Conservation (phyloP, 2,888 invertebrate species). For the Drosophila macrospina region DNA sequence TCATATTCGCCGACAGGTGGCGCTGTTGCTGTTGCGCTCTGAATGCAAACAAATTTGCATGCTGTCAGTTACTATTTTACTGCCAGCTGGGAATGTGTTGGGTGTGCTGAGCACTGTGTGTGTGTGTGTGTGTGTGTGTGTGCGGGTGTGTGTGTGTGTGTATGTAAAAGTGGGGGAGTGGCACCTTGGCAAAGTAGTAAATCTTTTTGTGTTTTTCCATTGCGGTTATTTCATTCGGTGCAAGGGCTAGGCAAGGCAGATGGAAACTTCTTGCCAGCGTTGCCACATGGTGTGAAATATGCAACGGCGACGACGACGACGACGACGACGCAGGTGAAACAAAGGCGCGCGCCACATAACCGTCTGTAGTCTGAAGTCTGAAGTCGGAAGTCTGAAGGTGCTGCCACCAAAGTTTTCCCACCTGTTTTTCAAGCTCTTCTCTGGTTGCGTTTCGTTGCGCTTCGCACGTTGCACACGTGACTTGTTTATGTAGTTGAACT, state of each 20-base stretch:
- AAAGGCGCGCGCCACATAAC: constrained; percentile 71
- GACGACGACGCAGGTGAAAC: constrained; percentile 46
- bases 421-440: constrained; percentile 20
- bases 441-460: constrained; percentile 68
- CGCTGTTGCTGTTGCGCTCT: constrained; percentile 50
- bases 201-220: constrained; percentile 73
- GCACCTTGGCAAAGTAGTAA: constrained; percentile 65
- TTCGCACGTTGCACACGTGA: constrained; percentile 80
- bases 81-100: constrained; percentile 72
- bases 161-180: constrained; percentile 11
- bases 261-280: constrained; percentile 60
- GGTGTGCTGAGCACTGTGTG: constrained; percentile 16
- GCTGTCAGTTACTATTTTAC: constrained; percentile 81
- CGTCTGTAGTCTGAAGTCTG: constrained; percentile 2
- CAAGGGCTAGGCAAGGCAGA: not conserved
- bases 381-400: constrained; percentile 20
- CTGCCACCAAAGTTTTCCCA: constrained; percentile 47
- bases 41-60: constrained; percentile 81
- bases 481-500: constrained; percentile 82
- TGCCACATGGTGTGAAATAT: constrained; percentile 82
- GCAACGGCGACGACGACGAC: constrained; percentile 37
- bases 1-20: constrained; percentile 17
- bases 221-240: constrained; percentile 67
- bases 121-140: constrained; percentile 7
- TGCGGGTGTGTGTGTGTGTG: constrained; percentile 16